Conservation (phyloP, 37 sponge, comb jelly and placozoan species). For the Tethya wilhelma region DNA sequence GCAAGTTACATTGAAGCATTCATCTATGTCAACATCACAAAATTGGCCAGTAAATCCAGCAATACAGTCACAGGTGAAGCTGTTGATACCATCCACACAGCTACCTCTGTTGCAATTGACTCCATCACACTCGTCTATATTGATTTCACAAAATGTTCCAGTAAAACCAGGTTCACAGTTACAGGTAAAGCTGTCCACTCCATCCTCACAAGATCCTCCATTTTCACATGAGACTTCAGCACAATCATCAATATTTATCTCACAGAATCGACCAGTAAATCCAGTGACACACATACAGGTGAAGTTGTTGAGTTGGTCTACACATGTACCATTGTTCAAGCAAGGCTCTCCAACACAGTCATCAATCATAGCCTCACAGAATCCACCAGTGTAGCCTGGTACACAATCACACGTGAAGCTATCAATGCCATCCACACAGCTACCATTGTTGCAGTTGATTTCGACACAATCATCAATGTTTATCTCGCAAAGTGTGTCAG, state of each 20-base stretch:
- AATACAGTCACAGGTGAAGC: slow-evolving; percentile 34
- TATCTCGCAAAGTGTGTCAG: slow-evolving; percentile 35
- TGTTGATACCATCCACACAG: slow-evolving; percentile 34
- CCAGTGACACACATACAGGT: slow-evolving; percentile 40
- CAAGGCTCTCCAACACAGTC: slow-evolving; percentile 59
- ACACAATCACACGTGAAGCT: slow-evolving; percentile 37
- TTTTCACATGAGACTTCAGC: slow-evolving; percentile 11
- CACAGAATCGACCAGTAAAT: slow-evolving; percentile 38
- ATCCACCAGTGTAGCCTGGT: slow-evolving; percentile 42
- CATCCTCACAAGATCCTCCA: slow-evolving; percentile 58
- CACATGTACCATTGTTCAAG: slow-evolving; percentile 58
- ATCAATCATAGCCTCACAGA: slow-evolving; percentile 59
- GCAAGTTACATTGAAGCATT: slow-evolving; percentile 48
- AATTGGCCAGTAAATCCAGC: slow-evolving; percentile 45
- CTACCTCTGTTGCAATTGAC: slow-evolving; percentile 36
- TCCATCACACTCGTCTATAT: slow-evolving; percentile 65
- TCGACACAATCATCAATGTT: slow-evolving; percentile 45
- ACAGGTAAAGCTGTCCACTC: slow-evolving; percentile 25
- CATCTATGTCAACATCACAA: slow-evolving; percentile 51
- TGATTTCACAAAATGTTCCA: slow-evolving; percentile 39
- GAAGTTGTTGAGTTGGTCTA: slow-evolving; percentile 36
- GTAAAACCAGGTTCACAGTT: slow-evolving; percentile 45
- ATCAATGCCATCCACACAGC: slow-evolving; percentile 17
- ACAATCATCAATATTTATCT: slow-evolving; percentile 53
- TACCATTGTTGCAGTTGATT: slow-evolving; percentile 31